Base-by-base conservation (phyloP, 37 sponge, comb jelly and placozoan genomes). In the Aplysina aerophoba region DNA sequence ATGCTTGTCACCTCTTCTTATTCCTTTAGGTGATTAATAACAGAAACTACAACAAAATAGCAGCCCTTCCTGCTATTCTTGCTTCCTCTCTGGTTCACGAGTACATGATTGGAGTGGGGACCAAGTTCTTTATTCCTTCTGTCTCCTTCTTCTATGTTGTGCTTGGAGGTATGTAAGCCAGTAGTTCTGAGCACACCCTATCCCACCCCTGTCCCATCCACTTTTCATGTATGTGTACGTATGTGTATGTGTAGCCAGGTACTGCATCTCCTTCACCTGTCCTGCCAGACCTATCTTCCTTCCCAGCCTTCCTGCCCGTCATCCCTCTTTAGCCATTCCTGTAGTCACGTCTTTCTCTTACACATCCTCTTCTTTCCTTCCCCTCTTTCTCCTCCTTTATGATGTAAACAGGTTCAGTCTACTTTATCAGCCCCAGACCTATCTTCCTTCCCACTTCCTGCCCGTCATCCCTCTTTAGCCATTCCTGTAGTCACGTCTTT, bases 81-180 rank as follows among this genome's bases (percentile, higher is more conserved):
- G 87, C 93, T 13, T 93, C 94, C n/a, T 89, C 91, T 35, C 21
- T 96, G 0, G 81, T 90, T 58, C 96, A 96, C 50, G 96, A 96
- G 83, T 96, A 96, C 81, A 87, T 96, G 38, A 77, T 96, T 44
- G 90, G 85, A 81, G 91, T 86, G 62, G 85, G 84, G 27, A 21
- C 88, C 15, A 53, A 91, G 41, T 93, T 89, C 72, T 86, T 96
- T 50, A 30, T 87, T 13, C 96, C 96, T n/a, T 39, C 91, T 8
- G 67, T 96, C 27, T 65, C 90, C 14, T 8, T 93, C 31, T 35
- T 44, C 81, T 95, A 83, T 65, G 69, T 88, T 55, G 30, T 57
- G 11, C 92, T 95, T 89, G 95, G 95, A 74, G 82, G 95, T 93
- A 44, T 81, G 85, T 68, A 4, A 11, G 50, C 8, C 6, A 11